phyloP scores from a whole-genome alignment of 2,797 vertebrate species.

The Scomberomorus guttatus region DNA sequence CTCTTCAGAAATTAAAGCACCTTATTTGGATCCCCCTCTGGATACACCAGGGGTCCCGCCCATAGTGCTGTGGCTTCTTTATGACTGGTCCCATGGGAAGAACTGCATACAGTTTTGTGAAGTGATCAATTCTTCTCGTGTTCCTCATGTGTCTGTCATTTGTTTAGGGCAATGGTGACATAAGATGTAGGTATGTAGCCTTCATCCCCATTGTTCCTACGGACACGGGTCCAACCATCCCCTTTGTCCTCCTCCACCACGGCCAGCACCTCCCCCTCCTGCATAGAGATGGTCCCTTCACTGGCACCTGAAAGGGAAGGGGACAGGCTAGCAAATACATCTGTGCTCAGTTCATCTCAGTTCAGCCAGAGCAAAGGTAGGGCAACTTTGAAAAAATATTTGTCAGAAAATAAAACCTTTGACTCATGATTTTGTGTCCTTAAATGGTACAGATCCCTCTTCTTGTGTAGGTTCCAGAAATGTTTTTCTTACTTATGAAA shows the following conservation, averaged over 20 bases:
- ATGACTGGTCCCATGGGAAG: conserved; percentile 56
- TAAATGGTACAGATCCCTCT: not conserved
- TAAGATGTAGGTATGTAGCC: conserved; percentile 95
- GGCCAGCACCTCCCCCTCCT: conserved; percentile 90
- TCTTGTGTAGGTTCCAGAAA: not conserved
- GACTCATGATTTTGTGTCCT: not conserved
- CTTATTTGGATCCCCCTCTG: conserved; percentile 34
- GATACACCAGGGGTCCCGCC: conserved; percentile 45
- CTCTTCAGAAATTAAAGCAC: conserved; percentile 54
- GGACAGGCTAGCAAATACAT: not conserved
- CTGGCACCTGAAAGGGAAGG: conserved; percentile 86
- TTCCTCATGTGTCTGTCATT: conserved; percentile 72
- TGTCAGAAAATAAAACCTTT: not conserved
- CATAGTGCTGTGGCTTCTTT: conserved; percentile 50
- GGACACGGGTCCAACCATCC: conserved; percentile 93
- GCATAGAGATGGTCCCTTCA: conserved; percentile 93
- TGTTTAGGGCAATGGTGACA: conserved; percentile 86
- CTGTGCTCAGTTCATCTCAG: not conserved
- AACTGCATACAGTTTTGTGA: conserved; percentile 43
- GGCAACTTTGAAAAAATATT: too few species aligned
- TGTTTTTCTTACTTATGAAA: not conserved
- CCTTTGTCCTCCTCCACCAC: conserved; percentile 94
- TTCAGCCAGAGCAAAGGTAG: not conserved
- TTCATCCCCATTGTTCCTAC: conserved; percentile 89
- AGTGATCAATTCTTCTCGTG: conserved; percentile 37